A percentile compares a stretch with the other conserved stretches of the same genome.
These are phyloP conservation scores for Drosophila formosana DNA, from an alignment of 2,888 invertebrate genomes.

Conservation along the genomic window DNA sequence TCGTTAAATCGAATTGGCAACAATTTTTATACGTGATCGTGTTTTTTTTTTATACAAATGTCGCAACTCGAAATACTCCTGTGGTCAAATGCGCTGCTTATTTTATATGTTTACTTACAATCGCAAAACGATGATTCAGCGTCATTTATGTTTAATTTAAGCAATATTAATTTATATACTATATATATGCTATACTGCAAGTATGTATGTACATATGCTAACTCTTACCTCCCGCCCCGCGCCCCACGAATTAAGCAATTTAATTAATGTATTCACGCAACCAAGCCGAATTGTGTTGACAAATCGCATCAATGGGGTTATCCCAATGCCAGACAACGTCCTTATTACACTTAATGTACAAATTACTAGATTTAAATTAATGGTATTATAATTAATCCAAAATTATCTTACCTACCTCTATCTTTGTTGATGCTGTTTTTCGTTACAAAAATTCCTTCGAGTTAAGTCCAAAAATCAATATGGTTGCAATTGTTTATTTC, in stretches of 20 bases:
- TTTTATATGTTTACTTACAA: slow-evolving; percentile 13
- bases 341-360: slow-evolving; percentile 40
- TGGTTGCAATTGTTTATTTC: slow-evolving; percentile 34
- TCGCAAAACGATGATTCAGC: slow-evolving; percentile 43
- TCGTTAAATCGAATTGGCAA: neutral
- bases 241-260: slow-evolving; percentile 1
- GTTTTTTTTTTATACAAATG: slow-evolving; percentile 29
- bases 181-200: neutral
- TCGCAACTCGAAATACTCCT: slow-evolving; percentile 66
- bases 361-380: slow-evolving; percentile 20
- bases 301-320: slow-evolving; percentile 17
- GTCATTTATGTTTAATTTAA: slow-evolving; percentile 48
- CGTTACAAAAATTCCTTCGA: slow-evolving; percentile 23
- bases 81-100: slow-evolving; percentile 66
- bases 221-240: slow-evolving; percentile 1
- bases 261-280: neutral
- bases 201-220: slow-evolving; percentile 29
- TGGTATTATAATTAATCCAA: slow-evolving; percentile 6
- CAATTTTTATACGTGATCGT: slow-evolving; percentile 23
- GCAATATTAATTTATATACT: slow-evolving; percentile 41
- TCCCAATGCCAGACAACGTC: slow-evolving; percentile 17
- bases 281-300: slow-evolving; percentile 22
- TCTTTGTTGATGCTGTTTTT: slow-evolving; percentile 18
- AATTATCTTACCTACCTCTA: slow-evolving; percentile 8
- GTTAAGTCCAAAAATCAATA: slow-evolving; percentile 10